Conservation (phyloP, 2,113 vertebrate genomes). For the Lynx canadensis region DNA sequence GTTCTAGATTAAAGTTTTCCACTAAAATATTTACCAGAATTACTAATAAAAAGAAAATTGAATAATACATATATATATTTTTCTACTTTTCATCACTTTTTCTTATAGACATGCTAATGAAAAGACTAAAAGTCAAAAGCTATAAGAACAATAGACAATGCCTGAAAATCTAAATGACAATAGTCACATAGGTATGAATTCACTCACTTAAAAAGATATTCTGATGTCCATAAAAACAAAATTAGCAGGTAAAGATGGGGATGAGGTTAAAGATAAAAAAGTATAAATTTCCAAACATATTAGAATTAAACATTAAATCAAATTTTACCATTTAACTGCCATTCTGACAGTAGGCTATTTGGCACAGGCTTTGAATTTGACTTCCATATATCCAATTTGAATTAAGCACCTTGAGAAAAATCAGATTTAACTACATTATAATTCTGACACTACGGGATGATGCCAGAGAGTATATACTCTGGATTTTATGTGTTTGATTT, state of each 20-base stretch:
- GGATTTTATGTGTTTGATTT: background rate
- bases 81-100: background rate
- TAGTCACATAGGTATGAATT: background rate
- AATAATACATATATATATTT: background rate
- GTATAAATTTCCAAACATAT: background rate
- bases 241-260: background rate
- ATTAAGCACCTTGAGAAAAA: background rate
- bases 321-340: background rate
- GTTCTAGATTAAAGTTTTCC: background rate
- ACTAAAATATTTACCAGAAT: slow-evolving; percentile 33
- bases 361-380: background rate
- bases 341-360: slow-evolving; percentile 31
- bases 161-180: background rate
- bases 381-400: background rate
- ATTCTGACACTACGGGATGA: background rate
- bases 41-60: background rate
- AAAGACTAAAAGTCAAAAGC: background rate
- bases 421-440: background rate
- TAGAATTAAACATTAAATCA: background rate
- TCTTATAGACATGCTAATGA: background rate
- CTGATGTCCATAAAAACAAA: background rate
- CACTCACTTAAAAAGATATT: background rate
- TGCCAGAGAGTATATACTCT: background rate
- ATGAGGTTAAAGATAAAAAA: background rate
- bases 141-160: background rate